These are phyloP conservation scores for Eulemur albifrons DNA, from an alignment of 2,797 vertebrate genomes.

Conservation along the genomic window DNA sequence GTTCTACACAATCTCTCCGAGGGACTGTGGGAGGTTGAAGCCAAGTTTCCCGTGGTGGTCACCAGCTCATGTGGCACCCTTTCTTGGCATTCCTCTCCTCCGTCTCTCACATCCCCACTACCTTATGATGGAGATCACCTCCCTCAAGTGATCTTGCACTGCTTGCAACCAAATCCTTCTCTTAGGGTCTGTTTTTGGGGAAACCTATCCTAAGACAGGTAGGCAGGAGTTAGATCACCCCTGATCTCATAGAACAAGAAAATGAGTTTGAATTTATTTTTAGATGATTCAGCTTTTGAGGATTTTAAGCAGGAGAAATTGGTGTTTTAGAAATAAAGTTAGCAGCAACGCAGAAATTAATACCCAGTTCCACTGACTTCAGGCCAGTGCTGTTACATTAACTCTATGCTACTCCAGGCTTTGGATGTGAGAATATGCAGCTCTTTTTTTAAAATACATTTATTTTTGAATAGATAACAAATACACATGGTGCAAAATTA, in stretches of 20 bases:
- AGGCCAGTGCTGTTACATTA: background rate
- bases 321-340: constrained; percentile 4
- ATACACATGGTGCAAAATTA: background rate
- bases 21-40: background rate
- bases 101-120: background rate
- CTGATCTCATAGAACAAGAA: background rate
- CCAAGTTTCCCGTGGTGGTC: background rate
- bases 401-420: background rate
- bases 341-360: background rate
- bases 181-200: background rate
- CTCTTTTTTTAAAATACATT: background rate
- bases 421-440: background rate
- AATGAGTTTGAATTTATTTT: background rate
- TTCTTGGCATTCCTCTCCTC: background rate
- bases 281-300: background rate
- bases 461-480: background rate
- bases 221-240: background rate
- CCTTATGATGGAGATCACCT: background rate
- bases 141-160: background rate
- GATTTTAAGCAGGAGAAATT: constrained; percentile 7
- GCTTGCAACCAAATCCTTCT: background rate
- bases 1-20: background rate
- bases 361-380: background rate
- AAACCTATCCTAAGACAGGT: background rate
- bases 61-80: background rate